These are phyloP conservation scores for Muntiacus reevesi DNA, from an alignment of 2,113 vertebrate genomes.

Conservation along the genomic window DNA sequence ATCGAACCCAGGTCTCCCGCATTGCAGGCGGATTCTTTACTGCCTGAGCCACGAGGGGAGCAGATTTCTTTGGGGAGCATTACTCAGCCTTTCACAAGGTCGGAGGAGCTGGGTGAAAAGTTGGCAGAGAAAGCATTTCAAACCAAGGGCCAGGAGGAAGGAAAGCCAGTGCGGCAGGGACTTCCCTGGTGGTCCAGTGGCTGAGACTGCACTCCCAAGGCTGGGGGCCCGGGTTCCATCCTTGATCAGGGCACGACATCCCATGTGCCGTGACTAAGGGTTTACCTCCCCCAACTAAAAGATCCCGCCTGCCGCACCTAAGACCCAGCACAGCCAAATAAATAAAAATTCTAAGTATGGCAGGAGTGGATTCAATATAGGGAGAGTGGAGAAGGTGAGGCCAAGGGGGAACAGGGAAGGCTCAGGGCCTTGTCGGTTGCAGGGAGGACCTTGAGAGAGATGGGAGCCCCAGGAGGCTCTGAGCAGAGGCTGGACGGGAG, in stretches of 20 bases:
- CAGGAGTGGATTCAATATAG: not conserved
- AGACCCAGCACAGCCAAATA: not conserved
- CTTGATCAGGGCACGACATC: not conserved
- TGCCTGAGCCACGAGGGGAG: not conserved
- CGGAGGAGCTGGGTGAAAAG: not conserved
- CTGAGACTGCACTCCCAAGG: not conserved
- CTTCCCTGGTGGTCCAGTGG: not conserved
- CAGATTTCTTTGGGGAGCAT: not conserved
- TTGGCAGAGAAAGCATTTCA: not conserved
- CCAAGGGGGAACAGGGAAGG: accelerated
- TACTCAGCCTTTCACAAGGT: not conserved
- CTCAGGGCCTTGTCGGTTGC: not conserved
- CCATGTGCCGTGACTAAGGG: not conserved
- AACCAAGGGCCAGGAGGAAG: not conserved
- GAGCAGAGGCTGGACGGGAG: not conserved
- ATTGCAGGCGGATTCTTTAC: not conserved
- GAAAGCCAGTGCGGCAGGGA: not conserved
- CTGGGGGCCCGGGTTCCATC: not conserved
- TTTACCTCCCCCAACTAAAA: not conserved
- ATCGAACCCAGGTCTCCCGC: not conserved
- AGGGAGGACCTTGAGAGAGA: not conserved
- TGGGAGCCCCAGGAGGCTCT: not conserved
- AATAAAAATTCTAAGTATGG: not conserved
- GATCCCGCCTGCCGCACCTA: not conserved
- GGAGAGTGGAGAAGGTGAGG: not conserved